These are phyloP conservation scores for Nesogale talazaci DNA, from an alignment of 2,113 vertebrate genomes.

Conservation along the genomic window DNA sequence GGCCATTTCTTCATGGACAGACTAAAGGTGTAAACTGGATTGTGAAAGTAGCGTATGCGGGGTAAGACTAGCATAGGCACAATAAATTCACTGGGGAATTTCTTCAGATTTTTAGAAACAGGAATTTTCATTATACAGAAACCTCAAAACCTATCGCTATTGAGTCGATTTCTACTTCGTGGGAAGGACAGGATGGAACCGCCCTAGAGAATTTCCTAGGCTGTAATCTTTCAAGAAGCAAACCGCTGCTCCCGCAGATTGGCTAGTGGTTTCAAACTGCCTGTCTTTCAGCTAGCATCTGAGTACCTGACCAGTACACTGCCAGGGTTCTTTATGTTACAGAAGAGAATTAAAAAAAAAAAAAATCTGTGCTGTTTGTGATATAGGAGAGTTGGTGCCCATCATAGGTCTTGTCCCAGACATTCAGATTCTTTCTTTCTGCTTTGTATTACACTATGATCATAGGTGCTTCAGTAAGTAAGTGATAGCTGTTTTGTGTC, in stretches of 20 bases:
- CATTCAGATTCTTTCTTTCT: background rate
- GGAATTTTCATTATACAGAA: background rate
- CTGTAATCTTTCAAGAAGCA: background rate
- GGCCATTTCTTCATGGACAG: constrained; percentile 22
- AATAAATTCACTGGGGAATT: constrained; percentile 34
- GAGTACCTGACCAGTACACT: no score
- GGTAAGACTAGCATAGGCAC: background rate
- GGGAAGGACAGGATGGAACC: background rate
- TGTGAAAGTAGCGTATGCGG: background rate
- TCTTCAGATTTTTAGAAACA: constrained; percentile 31
- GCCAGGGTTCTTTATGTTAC: background rate
- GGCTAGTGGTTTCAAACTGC: background rate
- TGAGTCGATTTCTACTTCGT: background rate
- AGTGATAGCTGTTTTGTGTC: background rate
- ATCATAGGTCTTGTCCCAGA: background rate
- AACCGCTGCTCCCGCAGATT: background rate
- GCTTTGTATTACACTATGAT: background rate
- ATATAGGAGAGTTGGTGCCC: background rate
- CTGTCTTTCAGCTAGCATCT: background rate
- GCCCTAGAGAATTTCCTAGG: background rate
- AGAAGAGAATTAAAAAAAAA: background rate
- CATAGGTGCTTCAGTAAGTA: background rate
- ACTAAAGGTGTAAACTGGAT: background rate
- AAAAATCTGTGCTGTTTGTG: background rate
- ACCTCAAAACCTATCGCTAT: background rate